A percentile compares a stretch with the other conserved stretches of the same genome.
Evolutionary conservation across 1,140 invertebrate species (phyloP).

Genomic region (Micrasema minimum): DNA sequence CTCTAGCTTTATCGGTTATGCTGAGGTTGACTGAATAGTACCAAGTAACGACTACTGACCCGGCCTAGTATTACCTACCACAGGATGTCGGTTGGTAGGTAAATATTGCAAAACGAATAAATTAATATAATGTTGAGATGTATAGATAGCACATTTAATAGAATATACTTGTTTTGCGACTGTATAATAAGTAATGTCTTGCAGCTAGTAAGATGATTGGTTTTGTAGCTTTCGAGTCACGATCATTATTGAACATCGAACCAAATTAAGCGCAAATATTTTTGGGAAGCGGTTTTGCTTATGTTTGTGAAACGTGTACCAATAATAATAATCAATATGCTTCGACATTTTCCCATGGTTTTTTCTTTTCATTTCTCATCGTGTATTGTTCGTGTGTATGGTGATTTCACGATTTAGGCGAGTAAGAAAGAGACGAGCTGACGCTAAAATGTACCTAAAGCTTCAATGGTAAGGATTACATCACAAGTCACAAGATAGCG

Average conservation of each 20-base stretch:
- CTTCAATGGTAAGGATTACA: constrained; percentile 4
- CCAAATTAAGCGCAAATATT: constrained; percentile 2
- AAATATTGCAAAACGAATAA: too few relatives aligned
- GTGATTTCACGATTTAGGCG: constrained; percentile 12
- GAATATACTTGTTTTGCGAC: too few relatives aligned
- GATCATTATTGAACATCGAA: neutral
- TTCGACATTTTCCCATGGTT: constrained; percentile 20
- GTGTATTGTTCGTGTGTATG: constrained; percentile 11
- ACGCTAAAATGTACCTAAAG: constrained; percentile 6
- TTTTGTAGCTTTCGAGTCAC: constrained; percentile 8
- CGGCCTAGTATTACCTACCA: too few relatives aligned
- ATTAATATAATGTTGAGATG: too few relatives aligned
- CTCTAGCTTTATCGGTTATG: too few relatives aligned
- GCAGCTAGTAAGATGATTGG: too few relatives aligned
- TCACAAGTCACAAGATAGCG: constrained; percentile 19
- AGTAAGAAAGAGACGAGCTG: constrained; percentile 20
- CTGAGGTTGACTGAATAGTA: too few relatives aligned
- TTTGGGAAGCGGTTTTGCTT: constrained; percentile 4
- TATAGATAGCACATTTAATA: too few relatives aligned
- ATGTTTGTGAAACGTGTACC: constrained; percentile 14
- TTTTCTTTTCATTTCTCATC: constrained; percentile 23
- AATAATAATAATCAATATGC: constrained; percentile 2
- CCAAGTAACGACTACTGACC: too few relatives aligned
- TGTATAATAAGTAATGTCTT: too few relatives aligned
- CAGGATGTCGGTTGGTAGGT: too few relatives aligned